These are phyloP conservation scores for Ploceus nigricollis DNA, from an alignment of 2,113 vertebrate species.

Conservation along the genomic window DNA sequence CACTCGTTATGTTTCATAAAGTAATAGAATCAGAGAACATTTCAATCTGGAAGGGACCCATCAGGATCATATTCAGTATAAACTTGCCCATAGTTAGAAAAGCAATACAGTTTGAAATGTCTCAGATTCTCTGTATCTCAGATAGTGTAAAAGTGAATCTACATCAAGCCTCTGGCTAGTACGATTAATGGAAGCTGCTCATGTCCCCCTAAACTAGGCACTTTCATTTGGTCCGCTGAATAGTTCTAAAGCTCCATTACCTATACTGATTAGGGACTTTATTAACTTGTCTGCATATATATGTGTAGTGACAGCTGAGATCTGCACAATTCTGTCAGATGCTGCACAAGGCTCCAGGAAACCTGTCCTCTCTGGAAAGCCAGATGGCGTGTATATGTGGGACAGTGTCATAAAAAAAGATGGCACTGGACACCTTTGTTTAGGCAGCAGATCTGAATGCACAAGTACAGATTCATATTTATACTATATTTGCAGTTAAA, in stretches of 20 bases:
- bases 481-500: background rate
- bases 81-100: background rate
- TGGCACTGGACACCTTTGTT: background rate
- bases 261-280: background rate
- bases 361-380: background rate
- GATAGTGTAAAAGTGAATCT: background rate
- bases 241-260: background rate
- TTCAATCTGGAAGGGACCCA: background rate
- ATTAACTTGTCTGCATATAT: background rate
- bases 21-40: background rate
- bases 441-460: background rate
- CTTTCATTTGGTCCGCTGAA: background rate
- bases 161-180: background rate
- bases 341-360: background rate
- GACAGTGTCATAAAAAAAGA: background rate
- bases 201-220: background rate
- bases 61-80: background rate
- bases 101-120: background rate
- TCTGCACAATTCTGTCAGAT: background rate
- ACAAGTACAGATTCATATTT: background rate
- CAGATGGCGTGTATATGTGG: background rate
- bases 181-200: background rate
- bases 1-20: background rate
- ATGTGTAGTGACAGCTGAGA: background rate
- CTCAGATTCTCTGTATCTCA: background rate